Base-by-base conservation (phyloP, 2,113 vertebrate species). In the Hydropotes inermis region DNA sequence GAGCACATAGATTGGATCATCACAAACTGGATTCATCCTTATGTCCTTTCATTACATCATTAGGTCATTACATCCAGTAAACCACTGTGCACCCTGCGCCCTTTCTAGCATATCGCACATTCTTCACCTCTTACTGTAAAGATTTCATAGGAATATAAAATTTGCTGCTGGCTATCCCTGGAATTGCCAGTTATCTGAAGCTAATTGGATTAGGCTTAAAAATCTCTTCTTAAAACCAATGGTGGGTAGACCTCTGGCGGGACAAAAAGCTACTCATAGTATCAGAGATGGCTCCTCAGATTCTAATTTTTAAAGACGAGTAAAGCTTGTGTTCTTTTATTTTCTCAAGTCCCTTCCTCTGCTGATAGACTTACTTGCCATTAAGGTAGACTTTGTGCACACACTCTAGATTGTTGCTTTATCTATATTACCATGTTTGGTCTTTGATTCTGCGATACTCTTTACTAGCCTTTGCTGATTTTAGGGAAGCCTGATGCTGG, bases 121-220 rank as follows among this genome's bases (percentile, higher is more conserved):
- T 97, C 30, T 93, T 96, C 9, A 43, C 12, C 79, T 83, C 45
- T 89, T 94, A 6, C 16, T 78, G 16, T 58, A 45, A 94, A 84
- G 39, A 45, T 88, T 67, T 70, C 76, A 11, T 23, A 74, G 36
- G 21, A 39, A 39, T 39, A 25, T 25, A 74, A 25, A 39, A 39
- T 79, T 55, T 95, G 36, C 43, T 87, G 27, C 25, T 33, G 19
- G 50, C 25, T 67, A 30, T 57, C 47, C n/a, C n/a, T 92, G 1
- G 91, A 67, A 83, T 84, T 96, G 45, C 89, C 91, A 47, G 85
- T 84, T 85, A 67, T 91, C 92, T 43, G 89, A 55, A 90, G 57
- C 36, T 95, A 91, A 95, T 45, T 95, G 50, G 27, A 10, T 83
- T 92, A 61, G 57, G 45, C 50, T 94, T 89, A 89, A 90, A 89